A percentile compares a stretch with the other conserved stretches of the same genome.
Conservation (phyloP, 2,888 invertebrate species). For the Erebia epiphron region DNA sequence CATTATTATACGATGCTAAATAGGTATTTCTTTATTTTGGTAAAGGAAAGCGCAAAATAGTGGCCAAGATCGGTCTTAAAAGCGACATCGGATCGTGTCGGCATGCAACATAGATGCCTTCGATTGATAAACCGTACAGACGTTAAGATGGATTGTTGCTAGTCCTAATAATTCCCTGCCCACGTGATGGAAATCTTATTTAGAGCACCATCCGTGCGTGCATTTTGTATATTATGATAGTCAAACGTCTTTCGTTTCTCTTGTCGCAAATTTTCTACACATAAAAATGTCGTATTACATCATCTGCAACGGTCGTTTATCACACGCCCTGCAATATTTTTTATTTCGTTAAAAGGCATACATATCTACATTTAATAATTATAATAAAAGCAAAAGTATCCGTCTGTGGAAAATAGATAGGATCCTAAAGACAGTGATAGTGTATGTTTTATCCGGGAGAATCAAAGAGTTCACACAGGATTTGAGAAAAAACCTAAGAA, state of each 20-base stretch:
- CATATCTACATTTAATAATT: no score
- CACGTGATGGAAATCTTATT: constrained; percentile 43
- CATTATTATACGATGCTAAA: constrained; percentile 34
- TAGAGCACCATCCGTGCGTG: constrained; percentile 36
- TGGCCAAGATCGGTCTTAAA: constrained; percentile 59
- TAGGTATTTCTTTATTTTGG: constrained; percentile 38
- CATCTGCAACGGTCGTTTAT: no score
- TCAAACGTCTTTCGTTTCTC: constrained; percentile 11
- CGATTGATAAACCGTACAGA: constrained; percentile 64
- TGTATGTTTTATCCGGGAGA: no score
- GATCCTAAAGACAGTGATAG: no score
- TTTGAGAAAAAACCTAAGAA: no score
- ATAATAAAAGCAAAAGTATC: no score
- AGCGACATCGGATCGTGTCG: constrained; percentile 46
- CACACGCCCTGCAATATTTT: no score
- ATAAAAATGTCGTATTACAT: not conserved
- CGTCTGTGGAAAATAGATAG: no score
- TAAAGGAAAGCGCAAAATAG: constrained; percentile 51
- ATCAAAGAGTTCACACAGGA: no score
- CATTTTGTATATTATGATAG: constrained; percentile 23
- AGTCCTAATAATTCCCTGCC: constrained; percentile 45
- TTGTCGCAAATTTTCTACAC: constrained; percentile 2
- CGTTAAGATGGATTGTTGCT: constrained; percentile 51
- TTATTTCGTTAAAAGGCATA: no score
- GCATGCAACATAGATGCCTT: constrained; percentile 58